These are phyloP conservation scores for Hydrotaea cyrtoneurina DNA, from an alignment of 2,888 invertebrate genomes.

Conservation along the genomic window DNA sequence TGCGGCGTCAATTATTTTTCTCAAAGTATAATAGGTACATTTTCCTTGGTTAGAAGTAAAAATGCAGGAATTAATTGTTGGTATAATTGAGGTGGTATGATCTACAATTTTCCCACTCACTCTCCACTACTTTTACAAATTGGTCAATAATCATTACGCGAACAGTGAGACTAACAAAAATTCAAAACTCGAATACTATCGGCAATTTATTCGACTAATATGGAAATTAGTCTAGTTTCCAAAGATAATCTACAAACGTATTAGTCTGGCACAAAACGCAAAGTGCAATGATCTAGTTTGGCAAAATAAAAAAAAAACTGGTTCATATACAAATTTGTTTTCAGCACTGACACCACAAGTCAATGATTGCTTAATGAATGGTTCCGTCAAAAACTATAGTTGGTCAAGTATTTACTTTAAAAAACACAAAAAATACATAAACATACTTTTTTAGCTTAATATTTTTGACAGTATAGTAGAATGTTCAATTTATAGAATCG, in stretches of 20 bases:
- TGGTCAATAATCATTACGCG: not conserved
- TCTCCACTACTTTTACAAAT: too few relatives aligned
- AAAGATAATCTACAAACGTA: not conserved
- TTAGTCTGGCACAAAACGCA: not conserved
- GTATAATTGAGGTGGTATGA: too few relatives aligned
- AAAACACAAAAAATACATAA: not conserved
- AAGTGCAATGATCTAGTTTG: not conserved
- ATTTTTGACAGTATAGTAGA: not conserved
- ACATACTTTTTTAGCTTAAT: constrained; percentile 11
- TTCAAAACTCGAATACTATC: not conserved
- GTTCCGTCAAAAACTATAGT: not conserved
- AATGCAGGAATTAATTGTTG: too few relatives aligned
- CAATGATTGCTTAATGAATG: not conserved
- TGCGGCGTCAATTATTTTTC: too few relatives aligned
- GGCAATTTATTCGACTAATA: constrained; percentile 27
- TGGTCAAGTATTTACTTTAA: constrained; percentile 37
- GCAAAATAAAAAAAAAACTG: not conserved
- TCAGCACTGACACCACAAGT: not conserved
- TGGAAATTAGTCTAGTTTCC: not conserved
- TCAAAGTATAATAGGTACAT: too few relatives aligned
- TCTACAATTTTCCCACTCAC: too few relatives aligned
- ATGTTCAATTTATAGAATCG: not conserved
- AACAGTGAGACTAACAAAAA: not conserved
- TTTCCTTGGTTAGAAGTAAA: too few relatives aligned
- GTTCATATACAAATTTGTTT: not conserved